Base-by-base conservation (phyloP, 2,797 vertebrate genomes). In the Siniperca undulata region DNA sequence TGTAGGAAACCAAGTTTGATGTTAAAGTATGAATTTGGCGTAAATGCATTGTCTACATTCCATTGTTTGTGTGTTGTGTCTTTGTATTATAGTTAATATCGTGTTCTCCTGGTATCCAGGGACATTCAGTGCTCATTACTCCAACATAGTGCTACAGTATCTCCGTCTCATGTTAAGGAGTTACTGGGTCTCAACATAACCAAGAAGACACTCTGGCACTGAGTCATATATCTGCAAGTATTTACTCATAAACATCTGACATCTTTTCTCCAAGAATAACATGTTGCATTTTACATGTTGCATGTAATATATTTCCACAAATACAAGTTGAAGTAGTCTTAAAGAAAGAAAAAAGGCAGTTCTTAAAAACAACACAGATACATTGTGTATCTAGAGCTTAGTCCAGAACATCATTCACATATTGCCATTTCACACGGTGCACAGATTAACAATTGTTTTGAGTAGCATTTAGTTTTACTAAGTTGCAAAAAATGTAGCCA, bases 171-270 rank as follows among this genome's bases (percentile, higher is more conserved):
- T n/a, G 19, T 22, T 6, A 16, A 38, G 17, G 42, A 22, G 53
- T 17, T 22, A 22, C 30, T 8, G 6, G 7, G 5, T 58, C 42
- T 52, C 11, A 11, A 53, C 46, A 55, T 53, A 52, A 70, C 9
- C 65, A 83, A 79, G 34, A 84, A 87, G 22, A 86, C 76, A 60
- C 30, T 0, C 5, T 36, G 19, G 24, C 66, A 66, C 77, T 3
- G 40, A 71, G 55, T 84, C 62, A 65, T 80, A 79, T 79, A 89
- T 91, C 85, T 93, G 84, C 77, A 93, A 92, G 89, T 84, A 84
- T 94, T 95, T 95, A 95, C 87, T 95, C 88, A 86, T 88, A 94
- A 92, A 91, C 92, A 91, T 92, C 55, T 86, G 87, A 92, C 86
- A 92, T 87, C 79, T 85, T 88, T 83, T 83, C 76, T 86, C 79